Evolutionary conservation across 1,140 invertebrate species (phyloP), one percentile per base, ranked within the genome.

Genomic region (Cydia pomonella): DNA sequence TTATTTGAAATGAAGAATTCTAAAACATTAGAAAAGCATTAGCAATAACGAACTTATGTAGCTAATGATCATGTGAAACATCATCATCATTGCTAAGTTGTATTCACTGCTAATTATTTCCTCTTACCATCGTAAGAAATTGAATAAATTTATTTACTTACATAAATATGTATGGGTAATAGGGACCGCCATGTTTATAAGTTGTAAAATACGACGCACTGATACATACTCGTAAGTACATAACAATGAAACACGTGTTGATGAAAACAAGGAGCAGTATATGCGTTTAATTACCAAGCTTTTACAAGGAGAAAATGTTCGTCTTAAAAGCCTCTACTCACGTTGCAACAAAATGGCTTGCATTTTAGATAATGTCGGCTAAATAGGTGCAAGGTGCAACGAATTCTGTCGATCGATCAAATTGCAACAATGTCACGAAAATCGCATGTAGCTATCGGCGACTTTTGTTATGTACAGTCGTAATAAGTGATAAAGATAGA

Each of bases 191-290:
- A 59, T 21, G 6, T 59, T 21, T 59, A 4, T 59, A 23, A 2
- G 21, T 23, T 3, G 53, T 16, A 29, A 66, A 33, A 27, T 27
- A 66, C 63, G 63, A 16, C 25, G 63, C 25, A 66, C 12, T 12
- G 21, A 59, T 59, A 59, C 18, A 1, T 50, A 1, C n/a, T n/a
- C n/a, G n/a, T n/a, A n/a, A n/a, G n/a, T 50, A n/a, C 18, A 59
- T 23, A 59, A 59, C 53, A 59, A 59, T 59, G 9, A 18, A 66
- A 66, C 63, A 66, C 63, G 63, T 66, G 63, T 66, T 33, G 7
- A 66, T 21, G 21, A 12, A 12, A 59, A 59, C 18, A 59, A 59
- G 7, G 53, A 59, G 21, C 53, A 23, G 10, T 59, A 12, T 23
- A 23, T 23, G 18, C 18, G 9, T 59, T 23, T 12, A 53, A 53